These are phyloP conservation scores for Lateolabrax maculatus DNA, from an alignment of 2,797 vertebrate genomes.

Conservation along the genomic window DNA sequence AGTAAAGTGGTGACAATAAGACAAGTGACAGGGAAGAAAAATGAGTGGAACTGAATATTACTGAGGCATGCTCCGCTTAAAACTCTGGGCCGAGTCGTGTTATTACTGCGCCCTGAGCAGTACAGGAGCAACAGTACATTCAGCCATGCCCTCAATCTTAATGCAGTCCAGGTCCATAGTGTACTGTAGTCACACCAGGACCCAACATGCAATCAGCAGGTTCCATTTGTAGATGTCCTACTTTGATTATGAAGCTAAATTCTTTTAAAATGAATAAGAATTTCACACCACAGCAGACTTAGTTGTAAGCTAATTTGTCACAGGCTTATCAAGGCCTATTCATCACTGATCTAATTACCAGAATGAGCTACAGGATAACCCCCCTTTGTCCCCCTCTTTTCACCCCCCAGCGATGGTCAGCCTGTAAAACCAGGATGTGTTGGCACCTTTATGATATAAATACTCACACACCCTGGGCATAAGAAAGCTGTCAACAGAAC, in stretches of 20 bases:
- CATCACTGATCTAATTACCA: constrained; percentile 76
- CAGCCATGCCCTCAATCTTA: neutral
- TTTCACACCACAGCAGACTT: constrained; percentile 59
- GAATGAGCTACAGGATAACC: constrained; percentile 75
- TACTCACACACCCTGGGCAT: constrained; percentile 95
- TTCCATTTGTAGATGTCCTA: constrained; percentile 37
- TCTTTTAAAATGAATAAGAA: constrained; percentile 45
- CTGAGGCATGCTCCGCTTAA: constrained; percentile 40
- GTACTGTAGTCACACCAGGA: constrained; percentile 16
- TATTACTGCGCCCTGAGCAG: constrained; percentile 26
- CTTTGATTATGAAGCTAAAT: constrained; percentile 32
- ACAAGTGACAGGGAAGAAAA: constrained; percentile 72
- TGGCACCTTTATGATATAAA: constrained; percentile 90
- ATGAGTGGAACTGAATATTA: constrained; percentile 62
- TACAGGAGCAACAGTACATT: neutral
- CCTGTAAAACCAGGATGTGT: constrained; percentile 84
- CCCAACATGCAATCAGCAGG: constrained; percentile 36
- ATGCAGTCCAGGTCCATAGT: constrained; percentile 21
- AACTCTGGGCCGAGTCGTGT: constrained; percentile 7
- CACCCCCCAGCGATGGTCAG: constrained; percentile 76
- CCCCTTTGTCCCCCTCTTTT: constrained; percentile 34
- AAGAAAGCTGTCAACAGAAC: constrained; percentile 96
- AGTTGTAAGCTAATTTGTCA: constrained; percentile 69
- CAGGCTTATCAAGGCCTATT: constrained; percentile 65
- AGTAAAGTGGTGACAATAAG: constrained; percentile 80